Conservation (phyloP, 2,888 invertebrate species). For the Hydroisotoma schaefferi region DNA sequence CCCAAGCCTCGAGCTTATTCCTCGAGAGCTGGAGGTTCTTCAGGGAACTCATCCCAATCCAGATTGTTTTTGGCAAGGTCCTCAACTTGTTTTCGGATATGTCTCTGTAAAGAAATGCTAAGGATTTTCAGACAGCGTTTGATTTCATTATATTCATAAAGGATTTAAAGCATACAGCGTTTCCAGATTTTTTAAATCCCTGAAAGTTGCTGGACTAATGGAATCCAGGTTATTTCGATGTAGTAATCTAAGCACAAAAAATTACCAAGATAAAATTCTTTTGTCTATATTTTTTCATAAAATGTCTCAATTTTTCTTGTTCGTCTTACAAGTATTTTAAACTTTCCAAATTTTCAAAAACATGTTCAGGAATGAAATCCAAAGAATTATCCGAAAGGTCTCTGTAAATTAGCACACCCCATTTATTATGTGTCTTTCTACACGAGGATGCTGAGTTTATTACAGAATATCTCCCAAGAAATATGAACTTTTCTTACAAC, state of each 20-base stretch:
- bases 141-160: conserved; percentile 3
- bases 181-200: conserved; percentile 61
- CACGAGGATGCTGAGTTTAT: too few species aligned
- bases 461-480: background rate
- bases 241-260: conserved; percentile 57
- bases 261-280: conserved; percentile 19
- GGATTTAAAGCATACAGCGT: conserved; percentile 56
- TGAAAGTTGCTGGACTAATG: conserved; percentile 60
- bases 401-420: conserved; percentile 50
- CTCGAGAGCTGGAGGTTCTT: conserved; percentile 65
- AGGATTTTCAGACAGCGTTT: conserved; percentile 2
- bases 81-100: conserved; percentile 64
- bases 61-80: conserved; percentile 59
- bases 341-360: conserved; percentile 64
- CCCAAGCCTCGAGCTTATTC: conserved; percentile 62
- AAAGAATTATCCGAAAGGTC: conserved; percentile 71
- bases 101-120: conserved; percentile 52
- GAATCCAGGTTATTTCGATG: conserved; percentile 65
- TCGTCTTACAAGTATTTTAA: conserved; percentile 63
- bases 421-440: too few species aligned
- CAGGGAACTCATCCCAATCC: conserved; percentile 60
- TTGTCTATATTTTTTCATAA: conserved; percentile 3
- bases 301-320: background rate
- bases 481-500: conserved; percentile 52
- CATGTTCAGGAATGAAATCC: conserved; percentile 62